These are phyloP conservation scores for Recurvirostra avosetta DNA, from an alignment of 2,113 vertebrate genomes.

Conservation along the genomic window DNA sequence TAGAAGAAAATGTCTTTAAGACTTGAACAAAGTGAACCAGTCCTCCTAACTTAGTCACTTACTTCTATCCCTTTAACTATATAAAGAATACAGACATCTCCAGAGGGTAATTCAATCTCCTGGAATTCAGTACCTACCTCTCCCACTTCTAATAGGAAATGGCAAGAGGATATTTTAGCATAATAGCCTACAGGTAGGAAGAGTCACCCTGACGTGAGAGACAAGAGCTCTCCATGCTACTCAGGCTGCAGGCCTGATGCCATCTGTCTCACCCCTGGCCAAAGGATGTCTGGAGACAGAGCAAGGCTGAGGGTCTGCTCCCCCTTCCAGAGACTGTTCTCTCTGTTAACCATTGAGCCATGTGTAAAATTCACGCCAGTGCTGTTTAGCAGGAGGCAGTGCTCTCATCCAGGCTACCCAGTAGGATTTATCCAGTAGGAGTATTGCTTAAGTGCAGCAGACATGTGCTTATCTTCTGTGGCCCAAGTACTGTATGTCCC, in stretches of 20 bases:
- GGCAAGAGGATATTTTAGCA: neutral
- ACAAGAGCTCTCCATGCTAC: accelerated
- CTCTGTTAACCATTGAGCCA: neutral
- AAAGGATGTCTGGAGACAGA: neutral
- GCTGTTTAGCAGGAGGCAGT: neutral
- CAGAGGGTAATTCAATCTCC: neutral
- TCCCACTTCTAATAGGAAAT: neutral
- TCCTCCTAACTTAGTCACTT: neutral
- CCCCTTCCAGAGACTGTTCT: neutral
- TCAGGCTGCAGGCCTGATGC: neutral
- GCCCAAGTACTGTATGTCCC: too few relatives aligned
- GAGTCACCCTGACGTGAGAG: neutral
- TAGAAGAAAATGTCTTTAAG: neutral
- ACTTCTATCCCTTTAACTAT: neutral
- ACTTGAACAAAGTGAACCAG: neutral
- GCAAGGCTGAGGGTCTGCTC: neutral
- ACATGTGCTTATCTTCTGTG: neutral
- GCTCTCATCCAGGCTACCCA: neutral
- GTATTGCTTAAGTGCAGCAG: neutral
- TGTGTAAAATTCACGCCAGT: accelerated
- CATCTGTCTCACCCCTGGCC: neutral
- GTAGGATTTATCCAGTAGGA: neutral
- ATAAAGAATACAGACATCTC: neutral
- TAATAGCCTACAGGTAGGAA: neutral
- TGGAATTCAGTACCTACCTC: neutral